Base-by-base conservation (phyloP, 1,140 invertebrate species). In the Drosophila funebris region DNA sequence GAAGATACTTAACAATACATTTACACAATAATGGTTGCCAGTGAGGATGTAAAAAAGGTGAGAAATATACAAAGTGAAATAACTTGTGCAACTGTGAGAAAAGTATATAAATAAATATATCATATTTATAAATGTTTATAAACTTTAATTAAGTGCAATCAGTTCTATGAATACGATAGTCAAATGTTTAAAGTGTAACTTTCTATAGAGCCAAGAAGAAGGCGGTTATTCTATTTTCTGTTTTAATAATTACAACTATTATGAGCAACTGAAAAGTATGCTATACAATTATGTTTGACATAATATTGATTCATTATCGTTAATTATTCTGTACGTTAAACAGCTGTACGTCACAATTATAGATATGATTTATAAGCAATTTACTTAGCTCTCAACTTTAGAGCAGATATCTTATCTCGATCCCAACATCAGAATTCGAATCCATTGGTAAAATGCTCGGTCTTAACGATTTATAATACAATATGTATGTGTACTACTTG, bases 1-100 rank as follows among this genome's bases (percentile, higher is more conserved):
- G 6, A 16, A 44, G n/a, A 20, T 29, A 29, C 16, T 29, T n/a
- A 43, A 1, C 1, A 16, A 50, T 9, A 13, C 11, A 6, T 1
- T 50, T 14, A 7, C 13, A 50, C 2, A 39, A 75, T 14, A 27
- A 87, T 87, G 82, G 83, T 83, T n/a, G 83, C 75, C 44, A 82
- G 31, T 22, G 83, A 88, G 48, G 78, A 88, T 24, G 44, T 76
- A 20, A 73, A 88, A 61, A 88, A 70, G 83, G 82, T 88, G 66
- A 64, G 66, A 0, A 22, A 27, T 20, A 9, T 24, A 9, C 2
- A 3, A 56, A 14, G 8, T 53, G 7, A 11, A 24, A 11, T n/a
- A 9, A 46, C 11, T 27, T 46, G 18, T 46, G 22, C 1, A 46
- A 46, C 2, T 27, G 18, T 9, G 9, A 9, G 5, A 46, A 24